A percentile compares a stretch with the other conserved stretches of the same genome.
These are phyloP conservation scores for Platycheirus rosarum DNA, from an alignment of 2,888 invertebrate genomes.

Conservation along the genomic window DNA sequence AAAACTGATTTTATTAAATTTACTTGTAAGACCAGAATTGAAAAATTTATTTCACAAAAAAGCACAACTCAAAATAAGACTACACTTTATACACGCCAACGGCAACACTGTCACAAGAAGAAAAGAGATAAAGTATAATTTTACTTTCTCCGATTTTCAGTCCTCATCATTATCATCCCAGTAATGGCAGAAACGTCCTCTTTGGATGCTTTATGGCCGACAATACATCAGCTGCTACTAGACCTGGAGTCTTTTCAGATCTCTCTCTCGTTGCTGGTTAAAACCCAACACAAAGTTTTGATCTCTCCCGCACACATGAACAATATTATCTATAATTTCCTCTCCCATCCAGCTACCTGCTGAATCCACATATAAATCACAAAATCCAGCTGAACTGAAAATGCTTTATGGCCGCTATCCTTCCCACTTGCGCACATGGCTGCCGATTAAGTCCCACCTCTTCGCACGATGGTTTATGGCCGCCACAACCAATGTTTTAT, in stretches of 20 bases:
- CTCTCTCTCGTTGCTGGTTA: conserved; percentile 30
- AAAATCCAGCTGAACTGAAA: conserved; percentile 54
- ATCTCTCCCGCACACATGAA: conserved; percentile 35
- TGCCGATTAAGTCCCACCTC: conserved; percentile 76
- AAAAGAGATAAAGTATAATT: conserved; percentile 70
- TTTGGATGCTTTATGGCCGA: conserved; percentile 72
- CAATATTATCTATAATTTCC: conserved; percentile 1
- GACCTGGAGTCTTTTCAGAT: conserved; percentile 34
- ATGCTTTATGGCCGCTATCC: conserved; percentile 73
- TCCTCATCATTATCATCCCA: conserved; percentile 71
- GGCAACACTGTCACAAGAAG: conserved; percentile 68
- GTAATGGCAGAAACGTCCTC: conserved; percentile 73
- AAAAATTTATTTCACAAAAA: background rate
- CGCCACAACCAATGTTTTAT: conserved; percentile 82
- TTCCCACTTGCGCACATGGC: conserved; percentile 74
- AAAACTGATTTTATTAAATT: background rate
- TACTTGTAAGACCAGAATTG: background rate
- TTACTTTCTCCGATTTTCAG: conserved; percentile 72
- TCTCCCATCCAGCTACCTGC: conserved; percentile 62
- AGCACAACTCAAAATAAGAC: background rate
- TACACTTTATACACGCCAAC: conserved; percentile 8
- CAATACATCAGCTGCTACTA: conserved; percentile 69
- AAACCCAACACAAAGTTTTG: conserved; percentile 10
- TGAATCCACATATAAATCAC: conserved; percentile 72
- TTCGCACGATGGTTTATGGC: conserved; percentile 82